Conservation (phyloP, 92 coral and sea anemone genomes). For the Bergia sp. region DNA sequence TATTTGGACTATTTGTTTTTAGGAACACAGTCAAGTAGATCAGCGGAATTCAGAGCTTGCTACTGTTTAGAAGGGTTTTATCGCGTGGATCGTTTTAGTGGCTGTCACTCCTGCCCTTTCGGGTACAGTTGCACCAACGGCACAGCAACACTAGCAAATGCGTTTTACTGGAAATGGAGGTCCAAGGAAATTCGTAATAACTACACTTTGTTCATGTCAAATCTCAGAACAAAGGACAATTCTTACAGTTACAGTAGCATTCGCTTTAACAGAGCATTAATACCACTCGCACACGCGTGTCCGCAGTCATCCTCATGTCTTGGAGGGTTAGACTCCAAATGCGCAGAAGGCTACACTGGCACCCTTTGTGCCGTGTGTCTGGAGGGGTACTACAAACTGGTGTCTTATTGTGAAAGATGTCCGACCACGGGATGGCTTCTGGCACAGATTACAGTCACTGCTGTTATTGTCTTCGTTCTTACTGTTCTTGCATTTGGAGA, state of each 20-base stretch:
- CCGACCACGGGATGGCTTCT: slow-evolving; percentile 57
- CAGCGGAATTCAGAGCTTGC: slow-evolving; percentile 8
- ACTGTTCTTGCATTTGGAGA: slow-evolving; percentile 40
- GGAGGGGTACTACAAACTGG: slow-evolving; percentile 42
- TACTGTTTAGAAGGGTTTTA: neutral
- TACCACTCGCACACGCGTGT: slow-evolving; percentile 58
- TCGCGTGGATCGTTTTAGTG: slow-evolving; percentile 13
- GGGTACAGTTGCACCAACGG: slow-evolving; percentile 53
- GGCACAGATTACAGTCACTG: slow-evolving; percentile 44
- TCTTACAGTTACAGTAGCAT: slow-evolving; percentile 34
- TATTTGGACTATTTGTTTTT: neutral
- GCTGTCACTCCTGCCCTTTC: neutral
- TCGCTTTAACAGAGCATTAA: slow-evolving; percentile 7
- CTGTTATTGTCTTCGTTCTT: slow-evolving; percentile 23
- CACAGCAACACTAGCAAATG: slow-evolving; percentile 39
- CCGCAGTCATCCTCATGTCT: slow-evolving; percentile 58
- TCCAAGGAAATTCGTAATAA: slow-evolving; percentile 17
- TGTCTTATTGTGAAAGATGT: slow-evolving; percentile 57
- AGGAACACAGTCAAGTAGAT: neutral
- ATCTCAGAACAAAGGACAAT: slow-evolving; percentile 35
- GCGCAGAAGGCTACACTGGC: slow-evolving; percentile 65
- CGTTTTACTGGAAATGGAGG: slow-evolving; percentile 66
- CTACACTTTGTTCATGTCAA: slow-evolving; percentile 43
- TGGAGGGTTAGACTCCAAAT: slow-evolving; percentile 64
- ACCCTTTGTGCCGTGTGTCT: slow-evolving; percentile 68